Conservation (phyloP, 2,113 vertebrate species). For the Oreochromis aureus region DNA sequence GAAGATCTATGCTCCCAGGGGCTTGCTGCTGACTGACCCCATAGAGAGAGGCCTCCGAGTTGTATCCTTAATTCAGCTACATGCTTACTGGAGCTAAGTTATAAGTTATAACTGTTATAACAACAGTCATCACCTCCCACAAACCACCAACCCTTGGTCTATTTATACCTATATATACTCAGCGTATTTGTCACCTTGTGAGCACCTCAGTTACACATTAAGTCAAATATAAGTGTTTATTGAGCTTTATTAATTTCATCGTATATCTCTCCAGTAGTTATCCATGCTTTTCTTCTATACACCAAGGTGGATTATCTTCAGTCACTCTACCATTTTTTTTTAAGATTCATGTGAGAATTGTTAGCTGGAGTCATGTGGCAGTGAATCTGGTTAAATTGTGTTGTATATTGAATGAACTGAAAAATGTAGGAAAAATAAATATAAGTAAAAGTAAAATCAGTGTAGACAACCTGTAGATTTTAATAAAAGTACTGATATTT, state of each 20-base stretch:
- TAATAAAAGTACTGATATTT: not conserved
- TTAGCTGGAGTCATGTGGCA: not conserved
- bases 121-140: not conserved
- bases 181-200: not conserved
- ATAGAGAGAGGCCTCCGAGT: conserved; percentile 94
- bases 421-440: not conserved
- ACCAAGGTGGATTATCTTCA: not conserved
- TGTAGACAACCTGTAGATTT: not conserved
- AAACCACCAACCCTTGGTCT: not conserved
- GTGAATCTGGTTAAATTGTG: not conserved
- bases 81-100: not conserved
- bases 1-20: conserved; percentile 90
- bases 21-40: conserved; percentile 90
- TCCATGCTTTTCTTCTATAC: not conserved
- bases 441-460: not conserved
- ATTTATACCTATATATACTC: not conserved
- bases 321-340: not conserved
- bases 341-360: not conserved
- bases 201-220: not conserved
- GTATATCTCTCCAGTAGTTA: not conserved
- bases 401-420: not conserved
- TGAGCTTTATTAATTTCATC: not conserved
- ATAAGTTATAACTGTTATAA: not conserved
- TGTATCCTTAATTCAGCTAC: conserved; percentile 79
- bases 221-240: not conserved